Evolutionary conservation across 2,113 vertebrate species (phyloP).

Genomic region (Pholis gunnellus): DNA sequence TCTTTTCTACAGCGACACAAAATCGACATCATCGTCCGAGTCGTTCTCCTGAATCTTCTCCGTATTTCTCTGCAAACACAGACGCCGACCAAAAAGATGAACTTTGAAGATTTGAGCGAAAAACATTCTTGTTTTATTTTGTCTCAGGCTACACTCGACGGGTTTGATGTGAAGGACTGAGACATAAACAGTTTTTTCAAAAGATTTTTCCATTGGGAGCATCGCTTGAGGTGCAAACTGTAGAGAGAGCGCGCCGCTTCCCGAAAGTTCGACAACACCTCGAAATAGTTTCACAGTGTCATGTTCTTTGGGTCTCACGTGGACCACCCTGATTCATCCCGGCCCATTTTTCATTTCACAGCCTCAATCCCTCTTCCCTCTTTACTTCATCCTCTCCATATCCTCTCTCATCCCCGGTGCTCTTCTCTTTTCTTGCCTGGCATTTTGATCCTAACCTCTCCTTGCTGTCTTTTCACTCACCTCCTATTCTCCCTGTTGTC

Average conservation of each 20-base stretch:
- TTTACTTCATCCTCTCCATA: slow-evolving; percentile 45
- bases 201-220: background rate
- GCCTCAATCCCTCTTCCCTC: slow-evolving; percentile 47
- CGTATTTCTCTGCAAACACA: background rate
- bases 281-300: background rate
- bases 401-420: slow-evolving; percentile 33
- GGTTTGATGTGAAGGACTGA: slow-evolving; percentile 3
- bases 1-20: background rate
- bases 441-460: slow-evolving; percentile 9
- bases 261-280: background rate
- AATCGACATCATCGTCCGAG: background rate
- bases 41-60: background rate
- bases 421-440: slow-evolving; percentile 13
- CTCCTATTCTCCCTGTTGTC: slow-evolving; percentile 43
- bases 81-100: background rate
- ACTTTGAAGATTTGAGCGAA: slow-evolving; percentile 18
- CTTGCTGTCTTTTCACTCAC: slow-evolving; percentile 16
- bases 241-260: background rate
- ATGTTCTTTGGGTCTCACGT: slow-evolving; percentile 21
- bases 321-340: slow-evolving; percentile 41
- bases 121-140: slow-evolving; percentile 31
- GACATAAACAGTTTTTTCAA: too few relatives aligned
- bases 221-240: slow-evolving; percentile 14
- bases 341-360: slow-evolving; percentile 49
- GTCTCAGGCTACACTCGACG: background rate